A percentile compares a stretch with the other conserved stretches of the same genome.
Evolutionary conservation across 2,888 invertebrate genomes (phyloP).

Genomic region (Dioctria linearis): DNA sequence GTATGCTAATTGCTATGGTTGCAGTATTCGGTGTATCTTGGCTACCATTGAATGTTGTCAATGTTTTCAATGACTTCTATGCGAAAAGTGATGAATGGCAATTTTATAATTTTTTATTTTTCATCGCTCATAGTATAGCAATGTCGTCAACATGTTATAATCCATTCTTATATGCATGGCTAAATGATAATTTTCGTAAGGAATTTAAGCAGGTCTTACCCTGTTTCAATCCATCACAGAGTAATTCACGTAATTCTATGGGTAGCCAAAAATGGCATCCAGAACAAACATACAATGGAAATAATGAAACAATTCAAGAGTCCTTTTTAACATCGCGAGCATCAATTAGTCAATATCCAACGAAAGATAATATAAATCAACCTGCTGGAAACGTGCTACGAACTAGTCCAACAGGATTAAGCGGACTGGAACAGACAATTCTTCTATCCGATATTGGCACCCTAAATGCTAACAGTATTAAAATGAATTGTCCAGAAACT

Average conservation of each 20-base stretch:
- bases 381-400: slow-evolving; percentile 62
- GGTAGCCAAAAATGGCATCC: slow-evolving; percentile 63
- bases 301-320: slow-evolving; percentile 82
- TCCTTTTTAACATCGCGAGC: slow-evolving; percentile 75
- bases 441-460: slow-evolving; percentile 53
- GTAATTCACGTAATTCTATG: slow-evolving; percentile 12
- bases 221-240: slow-evolving; percentile 72
- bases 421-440: slow-evolving; percentile 55
- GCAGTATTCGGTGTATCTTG: slow-evolving; percentile 96
- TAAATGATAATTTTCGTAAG: slow-evolving; percentile 93
- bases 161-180: slow-evolving; percentile 97
- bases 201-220: slow-evolving; percentile 88
- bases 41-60: slow-evolving; percentile 92
- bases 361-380: slow-evolving; percentile 51
- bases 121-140: slow-evolving; percentile 90
- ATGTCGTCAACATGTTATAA: slow-evolving; percentile 98
- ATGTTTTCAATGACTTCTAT: slow-evolving; percentile 88
- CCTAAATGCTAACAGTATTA: slow-evolving; percentile 43
- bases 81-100: slow-evolving; percentile 81
- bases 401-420: slow-evolving; percentile 60
- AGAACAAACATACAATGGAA: slow-evolving; percentile 83
- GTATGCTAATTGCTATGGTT: slow-evolving; percentile 98
- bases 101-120: slow-evolving; percentile 90
- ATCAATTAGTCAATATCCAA: slow-evolving; percentile 56
- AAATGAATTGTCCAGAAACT: slow-evolving; percentile 53